phyloP scores from a whole-genome alignment of 2,113 vertebrate genomes.

The Noturus placidus region DNA sequence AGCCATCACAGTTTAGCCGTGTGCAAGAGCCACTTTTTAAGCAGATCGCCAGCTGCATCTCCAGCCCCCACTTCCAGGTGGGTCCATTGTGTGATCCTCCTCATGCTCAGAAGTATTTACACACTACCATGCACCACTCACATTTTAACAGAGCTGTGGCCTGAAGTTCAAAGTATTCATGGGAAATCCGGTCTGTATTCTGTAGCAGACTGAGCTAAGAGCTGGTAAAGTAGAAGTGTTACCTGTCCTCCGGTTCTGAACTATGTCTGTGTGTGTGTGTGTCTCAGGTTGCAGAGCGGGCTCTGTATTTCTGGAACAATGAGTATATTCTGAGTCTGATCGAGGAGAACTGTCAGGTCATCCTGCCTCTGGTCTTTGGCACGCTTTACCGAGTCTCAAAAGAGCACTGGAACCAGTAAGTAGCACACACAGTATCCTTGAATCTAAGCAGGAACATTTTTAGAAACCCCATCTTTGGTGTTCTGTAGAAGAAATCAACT shows the following conservation, averaged over 20 bases:
- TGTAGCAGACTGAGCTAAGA: background rate
- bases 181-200: background rate
- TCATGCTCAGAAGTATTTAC: background rate
- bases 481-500: background rate
- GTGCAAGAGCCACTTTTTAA: conserved; percentile 90
- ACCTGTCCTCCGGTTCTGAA: background rate
- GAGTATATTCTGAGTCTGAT: conserved; percentile 93
- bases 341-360: conserved; percentile 90
- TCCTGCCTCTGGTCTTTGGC: conserved; percentile 87
- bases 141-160: background rate
- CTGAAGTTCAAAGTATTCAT: background rate
- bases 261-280: background rate
- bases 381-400: conserved; percentile 92
- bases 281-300: conserved; percentile 87
- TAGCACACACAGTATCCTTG: conserved; percentile 36
- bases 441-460: background rate
- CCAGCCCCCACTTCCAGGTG: conserved; percentile 93
- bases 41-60: conserved; percentile 86
- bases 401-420: conserved; percentile 95
- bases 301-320: conserved; percentile 95
- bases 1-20: conserved; percentile 88
- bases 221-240: conserved; percentile 10
- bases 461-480: background rate
- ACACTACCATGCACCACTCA: background rate
- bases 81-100: background rate